A percentile compares a stretch with the other conserved stretches of the same genome.
These are phyloP conservation scores for Mobula hypostoma DNA, from an alignment of 2,113 vertebrate species.

Conservation along the genomic window DNA sequence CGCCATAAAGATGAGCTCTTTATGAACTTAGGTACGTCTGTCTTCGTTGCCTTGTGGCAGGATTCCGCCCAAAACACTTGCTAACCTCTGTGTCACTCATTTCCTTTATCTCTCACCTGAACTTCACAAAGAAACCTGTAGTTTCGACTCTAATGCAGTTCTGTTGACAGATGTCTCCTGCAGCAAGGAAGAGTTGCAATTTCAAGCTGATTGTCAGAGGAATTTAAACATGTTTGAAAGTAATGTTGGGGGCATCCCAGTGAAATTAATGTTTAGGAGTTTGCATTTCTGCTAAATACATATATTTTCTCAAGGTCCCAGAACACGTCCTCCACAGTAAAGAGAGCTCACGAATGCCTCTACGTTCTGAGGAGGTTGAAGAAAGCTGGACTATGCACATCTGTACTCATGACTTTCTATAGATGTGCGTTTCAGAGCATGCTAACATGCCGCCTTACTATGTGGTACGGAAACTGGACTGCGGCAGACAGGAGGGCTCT, in stretches of 20 bases:
- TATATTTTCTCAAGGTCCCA: too few species aligned
- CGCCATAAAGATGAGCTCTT: neutral
- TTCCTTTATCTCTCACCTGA: neutral
- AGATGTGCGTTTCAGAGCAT: too few species aligned
- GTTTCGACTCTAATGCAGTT: constrained; percentile 41
- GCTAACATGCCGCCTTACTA: too few species aligned
- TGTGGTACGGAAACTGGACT: too few species aligned
- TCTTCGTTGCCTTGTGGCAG: constrained; percentile 27
- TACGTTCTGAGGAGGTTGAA: too few species aligned
- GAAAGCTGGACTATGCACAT: too few species aligned
- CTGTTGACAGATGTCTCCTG: constrained; percentile 42
- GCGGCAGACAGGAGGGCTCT: too few species aligned
- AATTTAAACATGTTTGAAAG: neutral
- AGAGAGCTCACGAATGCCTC: too few species aligned
- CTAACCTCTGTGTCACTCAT: neutral
- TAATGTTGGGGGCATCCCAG: neutral
- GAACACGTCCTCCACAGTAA: too few species aligned
- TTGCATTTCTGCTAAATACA: too few species aligned
- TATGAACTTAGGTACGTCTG: constrained; percentile 13
- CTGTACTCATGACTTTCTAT: too few species aligned
- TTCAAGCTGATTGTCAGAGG: neutral
- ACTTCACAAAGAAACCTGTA: neutral
- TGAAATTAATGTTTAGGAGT: neutral
- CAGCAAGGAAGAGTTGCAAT: constrained; percentile 40
- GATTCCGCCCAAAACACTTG: neutral